A percentile compares a stretch with the other conserved stretches of the same genome.
These are phyloP conservation scores for Zophobas morio DNA, from an alignment of 1,140 invertebrate genomes.

Conservation along the genomic window DNA sequence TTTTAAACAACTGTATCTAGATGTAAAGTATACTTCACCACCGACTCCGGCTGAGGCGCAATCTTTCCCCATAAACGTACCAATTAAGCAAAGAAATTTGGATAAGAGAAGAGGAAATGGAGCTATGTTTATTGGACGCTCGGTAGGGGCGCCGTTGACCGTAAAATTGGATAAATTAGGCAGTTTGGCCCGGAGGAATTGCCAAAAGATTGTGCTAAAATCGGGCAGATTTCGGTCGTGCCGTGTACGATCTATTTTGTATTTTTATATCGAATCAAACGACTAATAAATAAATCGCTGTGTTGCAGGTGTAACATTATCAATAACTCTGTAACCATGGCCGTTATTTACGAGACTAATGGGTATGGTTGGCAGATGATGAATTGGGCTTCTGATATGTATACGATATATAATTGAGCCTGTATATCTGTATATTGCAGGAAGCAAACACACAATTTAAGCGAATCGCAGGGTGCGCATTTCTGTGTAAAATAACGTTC, in stretches of 20 bases:
- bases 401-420: slow-evolving; percentile 65
- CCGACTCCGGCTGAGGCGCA: background rate
- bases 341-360: slow-evolving; percentile 42
- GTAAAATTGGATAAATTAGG: slow-evolving; percentile 17
- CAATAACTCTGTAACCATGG: slow-evolving; percentile 22
- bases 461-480: slow-evolving; percentile 65
- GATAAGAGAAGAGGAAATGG: background rate
- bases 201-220: slow-evolving; percentile 3
- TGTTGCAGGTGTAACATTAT: slow-evolving; percentile 29
- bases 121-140: background rate
- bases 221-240: background rate
- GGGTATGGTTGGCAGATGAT: slow-evolving; percentile 40
- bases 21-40: slow-evolving; percentile 4
- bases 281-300: slow-evolving; percentile 40
- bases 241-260: slow-evolving; percentile 15
- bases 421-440: slow-evolving; percentile 61
- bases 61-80: background rate
- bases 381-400: slow-evolving; percentile 50
- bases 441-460: slow-evolving; percentile 53
- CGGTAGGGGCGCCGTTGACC: background rate
- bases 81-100: background rate
- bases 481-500: slow-evolving; percentile 48
- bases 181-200: slow-evolving; percentile 12
- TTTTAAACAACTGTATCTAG: slow-evolving; percentile 23
- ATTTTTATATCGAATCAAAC: slow-evolving; percentile 35